Evolutionary conservation across 2,888 invertebrate species (phyloP).

Genomic region (Cheilosia grossa): DNA sequence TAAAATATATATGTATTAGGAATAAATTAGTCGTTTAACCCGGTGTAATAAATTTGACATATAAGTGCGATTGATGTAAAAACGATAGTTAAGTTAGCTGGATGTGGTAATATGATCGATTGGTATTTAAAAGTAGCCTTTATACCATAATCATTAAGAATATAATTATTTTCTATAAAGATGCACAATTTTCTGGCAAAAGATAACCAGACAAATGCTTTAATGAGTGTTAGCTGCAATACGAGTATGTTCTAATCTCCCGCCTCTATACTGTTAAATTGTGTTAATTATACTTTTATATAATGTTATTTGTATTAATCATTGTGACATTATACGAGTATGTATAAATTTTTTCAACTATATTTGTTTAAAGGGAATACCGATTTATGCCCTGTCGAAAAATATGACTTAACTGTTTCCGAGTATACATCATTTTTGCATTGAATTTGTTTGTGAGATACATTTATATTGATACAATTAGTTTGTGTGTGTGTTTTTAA

Average conservation of each 20-base stretch:
- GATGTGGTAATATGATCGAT: too few species aligned
- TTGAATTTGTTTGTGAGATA: slow-evolving; percentile 9
- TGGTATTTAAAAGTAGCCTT: too few species aligned
- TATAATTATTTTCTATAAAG: too few species aligned
- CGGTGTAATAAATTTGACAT: too few species aligned
- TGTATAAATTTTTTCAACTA: slow-evolving; percentile 28
- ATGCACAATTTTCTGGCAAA: too few species aligned
- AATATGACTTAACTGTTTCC: slow-evolving; percentile 45
- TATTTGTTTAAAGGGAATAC: slow-evolving; percentile 54
- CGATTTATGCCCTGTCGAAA: slow-evolving; percentile 68
- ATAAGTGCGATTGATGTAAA: too few species aligned
- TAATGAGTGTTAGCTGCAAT: neutral
- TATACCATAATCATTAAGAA: too few species aligned
- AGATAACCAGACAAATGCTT: neutral
- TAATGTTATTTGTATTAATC: slow-evolving; percentile 18
- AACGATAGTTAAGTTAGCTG: too few species aligned
- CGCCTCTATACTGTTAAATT: slow-evolving; percentile 12
- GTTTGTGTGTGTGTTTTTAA: slow-evolving; percentile 33
- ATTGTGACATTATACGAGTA: slow-evolving; percentile 36
- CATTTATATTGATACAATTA: slow-evolving; percentile 30
- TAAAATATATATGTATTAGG: too few species aligned
- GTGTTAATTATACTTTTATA: slow-evolving; percentile 3
- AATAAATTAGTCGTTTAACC: too few species aligned
- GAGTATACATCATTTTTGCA: slow-evolving; percentile 51
- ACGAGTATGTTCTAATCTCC: too few species aligned